These are phyloP conservation scores for Drosophila repleta DNA, from an alignment of 1,140 invertebrate species.

Conservation along the genomic window DNA sequence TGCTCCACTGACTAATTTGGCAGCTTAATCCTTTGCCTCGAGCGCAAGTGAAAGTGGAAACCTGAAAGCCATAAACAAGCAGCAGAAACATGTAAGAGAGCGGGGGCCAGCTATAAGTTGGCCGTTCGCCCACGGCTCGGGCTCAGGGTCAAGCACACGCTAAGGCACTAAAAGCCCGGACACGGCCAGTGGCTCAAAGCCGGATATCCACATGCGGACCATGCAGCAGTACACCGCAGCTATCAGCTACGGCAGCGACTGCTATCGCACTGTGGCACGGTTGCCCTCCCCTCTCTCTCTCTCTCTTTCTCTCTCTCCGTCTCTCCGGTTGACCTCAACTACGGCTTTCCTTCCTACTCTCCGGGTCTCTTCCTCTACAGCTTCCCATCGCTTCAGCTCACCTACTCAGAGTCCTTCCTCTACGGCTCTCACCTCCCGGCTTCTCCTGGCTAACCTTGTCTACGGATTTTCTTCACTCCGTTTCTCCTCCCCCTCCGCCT, in stretches of 20 bases:
- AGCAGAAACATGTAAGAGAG: conserved; percentile 27
- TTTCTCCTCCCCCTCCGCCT: too few species aligned
- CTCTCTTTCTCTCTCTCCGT: too few species aligned
- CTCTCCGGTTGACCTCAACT: background rate
- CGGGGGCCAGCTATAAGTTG: conserved; percentile 31
- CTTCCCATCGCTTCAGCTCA: too few species aligned
- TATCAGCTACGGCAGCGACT: conserved; percentile 4
- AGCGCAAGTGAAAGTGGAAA: conserved; percentile 3
- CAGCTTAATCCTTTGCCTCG: conserved; percentile 49
- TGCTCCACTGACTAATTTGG: conserved; percentile 60
- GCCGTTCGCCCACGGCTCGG: conserved; percentile 14
- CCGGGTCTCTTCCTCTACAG: too few species aligned
- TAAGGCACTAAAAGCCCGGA: conserved; percentile 58
- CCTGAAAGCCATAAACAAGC: conserved; percentile 24
- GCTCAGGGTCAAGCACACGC: conserved; percentile 46
- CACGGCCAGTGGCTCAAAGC: conserved; percentile 46
- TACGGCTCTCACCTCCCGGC: too few species aligned
- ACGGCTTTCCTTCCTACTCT: too few species aligned
- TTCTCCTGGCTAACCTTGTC: too few species aligned
- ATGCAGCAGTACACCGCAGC: conserved; percentile 19
- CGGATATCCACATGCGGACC: conserved; percentile 51
- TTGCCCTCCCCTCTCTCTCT: too few species aligned
- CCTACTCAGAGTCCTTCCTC: too few species aligned
- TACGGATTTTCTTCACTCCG: too few species aligned
- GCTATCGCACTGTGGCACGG: background rate